Evolutionary conservation across 2,797 vertebrate species (phyloP), one percentile per base, ranked within the genome.

Genomic region (Pangasius larnaudii): DNA sequence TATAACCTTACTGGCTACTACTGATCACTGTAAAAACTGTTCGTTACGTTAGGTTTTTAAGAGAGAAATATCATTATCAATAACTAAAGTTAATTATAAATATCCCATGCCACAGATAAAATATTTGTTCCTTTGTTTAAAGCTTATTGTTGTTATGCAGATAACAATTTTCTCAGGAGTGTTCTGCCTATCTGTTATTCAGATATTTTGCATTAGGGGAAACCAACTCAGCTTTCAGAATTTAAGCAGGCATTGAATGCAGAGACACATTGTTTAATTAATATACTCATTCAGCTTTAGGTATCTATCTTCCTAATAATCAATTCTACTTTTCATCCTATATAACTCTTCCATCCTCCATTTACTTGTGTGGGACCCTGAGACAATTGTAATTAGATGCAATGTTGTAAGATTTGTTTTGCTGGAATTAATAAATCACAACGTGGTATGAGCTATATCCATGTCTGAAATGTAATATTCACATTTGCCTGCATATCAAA

Each of bases 391-490:
- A 93, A 90, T 93, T 92, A 92, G 88, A 93, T 91, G 89, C 85
- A 89, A 95, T 93, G 93, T 88, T 93, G 93, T 92, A 91, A 93
- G 91, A 93, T 90, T 94, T 94, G 91, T 94, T 93, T 93, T 92
- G 87, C 88, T 93, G 92, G 91, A 95, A 95, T 96, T 92, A 95
- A 96, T 96, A 95, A 95, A 95, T 95, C 94, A 94, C 78, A 75
- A 89, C 87, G 1, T 93, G 88, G 94, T 95, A 93, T 94, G 92
- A 93, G 94, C 93, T 92, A 93, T 94, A 90, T 93, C 90, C 93
- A 92, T 91, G 94, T 94, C 94, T 91, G 93, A 94, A 95, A 94
- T 94, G 94, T 94, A 95, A 95, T 95, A n/a, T 11, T 92, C 94
- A 92, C 92, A 93, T 95, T 91, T 95, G 93, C 94, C 71, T 94